Base-by-base conservation (phyloP, 2,113 vertebrate species). In the Nothobranchius furzeri region DNA sequence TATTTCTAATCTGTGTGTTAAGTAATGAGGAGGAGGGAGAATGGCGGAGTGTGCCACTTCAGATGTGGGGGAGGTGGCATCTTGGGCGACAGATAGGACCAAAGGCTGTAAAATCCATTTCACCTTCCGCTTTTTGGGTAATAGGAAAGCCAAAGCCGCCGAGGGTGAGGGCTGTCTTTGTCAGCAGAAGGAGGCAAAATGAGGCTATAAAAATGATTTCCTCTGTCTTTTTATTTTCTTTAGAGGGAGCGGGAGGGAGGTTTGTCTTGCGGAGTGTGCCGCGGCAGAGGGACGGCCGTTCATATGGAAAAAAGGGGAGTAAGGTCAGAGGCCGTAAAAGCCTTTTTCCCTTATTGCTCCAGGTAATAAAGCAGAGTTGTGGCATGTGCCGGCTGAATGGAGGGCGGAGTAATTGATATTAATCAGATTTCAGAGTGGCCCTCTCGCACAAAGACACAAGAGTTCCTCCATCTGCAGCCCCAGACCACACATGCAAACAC, bases 331-430 rank as follows among this genome's bases (percentile, higher is more conserved):
- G 84, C 76, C 51, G 55, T 88, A 88, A 90, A 89, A 85, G 72
- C 76, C 68, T 70, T 71, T 67, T 58, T 64, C 37, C 67, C 70
- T 72, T 47, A 71, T 78, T 76, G 72, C 73, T 79, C 54, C 20
- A 6, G 58, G 82, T 70, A 78, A 85, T 77, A 79, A 82, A 58
- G 49, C 54, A 68, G 69, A 79, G 76, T 61, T 78, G 71, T 30
- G 73, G 72, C 86, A 86, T 84, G 85, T 84, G 89, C 70, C 81
- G n/a, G 37, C 46, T 87, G 79, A 89, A 89, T 87, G 73, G 79
- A 88, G 81, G 88, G 89, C 70, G 87, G 89, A 66, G 81, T 84
- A 83, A 89, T 90, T 87, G 84, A 79, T 66, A 70, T 83, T 81
- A 85, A 86, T 81, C 70, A 54, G 69, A 75, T 73, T 87, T 84